Evolutionary conservation across 2,888 invertebrate genomes (phyloP).

Genomic region (Trachelus iudaicus): DNA sequence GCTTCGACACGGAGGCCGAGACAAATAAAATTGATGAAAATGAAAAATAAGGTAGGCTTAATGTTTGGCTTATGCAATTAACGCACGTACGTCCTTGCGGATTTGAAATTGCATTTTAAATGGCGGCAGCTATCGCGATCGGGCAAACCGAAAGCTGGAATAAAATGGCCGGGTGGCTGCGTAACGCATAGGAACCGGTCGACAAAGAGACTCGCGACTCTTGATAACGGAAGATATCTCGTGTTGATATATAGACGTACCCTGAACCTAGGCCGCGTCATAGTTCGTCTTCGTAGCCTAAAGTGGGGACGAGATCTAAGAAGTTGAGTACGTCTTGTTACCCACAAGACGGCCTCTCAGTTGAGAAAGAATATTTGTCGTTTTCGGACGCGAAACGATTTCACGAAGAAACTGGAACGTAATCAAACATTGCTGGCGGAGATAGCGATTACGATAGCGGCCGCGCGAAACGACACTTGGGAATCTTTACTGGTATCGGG

Average conservation of each 20-base stretch:
- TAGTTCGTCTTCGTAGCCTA: slow-evolving; percentile 14
- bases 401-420: neutral
- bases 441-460: neutral
- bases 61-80: neutral
- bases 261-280: slow-evolving; percentile 4
- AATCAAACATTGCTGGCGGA: neutral
- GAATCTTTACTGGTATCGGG: neutral
- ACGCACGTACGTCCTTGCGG: neutral
- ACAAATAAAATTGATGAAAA: neutral
- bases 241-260: slow-evolving; percentile 10
- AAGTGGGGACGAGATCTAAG: slow-evolving; percentile 29
- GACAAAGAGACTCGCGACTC: slow-evolving; percentile 13
- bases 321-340: slow-evolving; percentile 40
- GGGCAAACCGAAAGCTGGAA: neutral
- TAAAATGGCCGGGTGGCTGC: neutral
- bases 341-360: slow-evolving; percentile 42
- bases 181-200: neutral
- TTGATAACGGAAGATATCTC: slow-evolving; percentile 21
- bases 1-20: too few relatives aligned
- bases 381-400: slow-evolving; percentile 47
- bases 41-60: neutral
- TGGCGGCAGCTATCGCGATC: neutral
- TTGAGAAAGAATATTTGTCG: slow-evolving; percentile 48
- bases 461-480: neutral
- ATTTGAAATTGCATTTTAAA: neutral